Percentiles rank a stretch among this genome's conserved stretches.
phyloP scores from a whole-genome alignment of 2,113 vertebrate species.

The Vimba vimba region DNA sequence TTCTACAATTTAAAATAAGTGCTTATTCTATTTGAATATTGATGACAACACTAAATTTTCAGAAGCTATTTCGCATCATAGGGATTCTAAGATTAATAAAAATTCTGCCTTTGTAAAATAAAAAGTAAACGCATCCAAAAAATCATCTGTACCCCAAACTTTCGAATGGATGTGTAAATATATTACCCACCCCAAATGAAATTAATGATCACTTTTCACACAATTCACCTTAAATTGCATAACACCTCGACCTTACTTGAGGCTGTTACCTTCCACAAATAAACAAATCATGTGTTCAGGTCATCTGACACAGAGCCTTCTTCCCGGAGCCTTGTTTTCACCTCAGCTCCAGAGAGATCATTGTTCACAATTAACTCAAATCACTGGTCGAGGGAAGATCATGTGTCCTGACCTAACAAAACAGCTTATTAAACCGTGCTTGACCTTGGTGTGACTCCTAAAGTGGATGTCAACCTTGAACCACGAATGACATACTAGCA shows the following conservation, averaged over 20 bases:
- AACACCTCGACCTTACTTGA: not conserved
- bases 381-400: conserved; percentile 39
- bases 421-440: conserved; percentile 61
- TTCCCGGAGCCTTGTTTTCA: conserved; percentile 9
- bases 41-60: not conserved
- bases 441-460: conserved; percentile 71
- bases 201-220: conserved; percentile 1
- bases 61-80: not conserved
- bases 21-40: not conserved
- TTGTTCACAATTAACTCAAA: conserved; percentile 36
- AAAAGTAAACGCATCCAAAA: too few relatives aligned
- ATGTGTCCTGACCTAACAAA: conserved; percentile 51
- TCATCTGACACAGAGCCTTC: not conserved
- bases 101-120: not conserved
- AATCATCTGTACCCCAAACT: too few relatives aligned
- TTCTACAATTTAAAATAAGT: not conserved
- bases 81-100: not conserved
- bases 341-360: not conserved
- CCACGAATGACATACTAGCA: conserved; percentile 52
- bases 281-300: not conserved
- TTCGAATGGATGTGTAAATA: too few relatives aligned
- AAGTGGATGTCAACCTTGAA: conserved; percentile 75
- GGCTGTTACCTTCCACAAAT: not conserved
- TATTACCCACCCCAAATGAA: not conserved
- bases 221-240: not conserved